These are phyloP conservation scores for Microcebus tavaratra DNA, from an alignment of 2,113 vertebrate genomes.

Conservation along the genomic window DNA sequence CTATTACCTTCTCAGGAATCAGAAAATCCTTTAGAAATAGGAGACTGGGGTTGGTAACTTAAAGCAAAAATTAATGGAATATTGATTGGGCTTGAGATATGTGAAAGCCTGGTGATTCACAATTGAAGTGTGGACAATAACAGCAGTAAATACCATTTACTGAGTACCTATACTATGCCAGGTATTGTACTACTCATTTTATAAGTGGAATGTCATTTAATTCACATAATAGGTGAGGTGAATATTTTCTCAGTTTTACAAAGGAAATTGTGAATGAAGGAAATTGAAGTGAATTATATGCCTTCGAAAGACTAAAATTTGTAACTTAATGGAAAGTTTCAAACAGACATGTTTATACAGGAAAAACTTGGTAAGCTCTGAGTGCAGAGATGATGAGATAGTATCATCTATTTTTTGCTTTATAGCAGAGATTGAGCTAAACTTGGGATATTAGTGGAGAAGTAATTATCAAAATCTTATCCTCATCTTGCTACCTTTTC, in stretches of 20 bases:
- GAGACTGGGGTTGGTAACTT: background rate
- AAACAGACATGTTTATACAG: background rate
- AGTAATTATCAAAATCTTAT: background rate
- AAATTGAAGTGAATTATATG: background rate
- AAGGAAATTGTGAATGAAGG: background rate
- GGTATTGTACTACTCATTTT: background rate
- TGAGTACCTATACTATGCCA: background rate
- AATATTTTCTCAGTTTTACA: background rate
- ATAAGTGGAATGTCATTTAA: slow-evolving; percentile 1
- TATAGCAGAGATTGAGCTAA: background rate
- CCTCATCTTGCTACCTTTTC: slow-evolving; percentile 20
- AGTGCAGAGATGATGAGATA: background rate
- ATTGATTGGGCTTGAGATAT: background rate
- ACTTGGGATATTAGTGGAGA: background rate
- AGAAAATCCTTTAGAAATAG: slow-evolving; percentile 26
- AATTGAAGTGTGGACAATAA: background rate
- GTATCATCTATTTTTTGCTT: background rate
- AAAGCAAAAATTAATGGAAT: background rate
- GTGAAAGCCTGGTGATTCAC: background rate
- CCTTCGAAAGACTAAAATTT: background rate
- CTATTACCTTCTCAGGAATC: background rate
- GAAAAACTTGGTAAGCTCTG: slow-evolving; percentile 4
- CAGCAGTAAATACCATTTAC: background rate
- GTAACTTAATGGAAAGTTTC: background rate
- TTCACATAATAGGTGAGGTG: background rate